phyloP scores from a whole-genome alignment of 2,888 invertebrate species.

The Leptinotarsa juncta region DNA sequence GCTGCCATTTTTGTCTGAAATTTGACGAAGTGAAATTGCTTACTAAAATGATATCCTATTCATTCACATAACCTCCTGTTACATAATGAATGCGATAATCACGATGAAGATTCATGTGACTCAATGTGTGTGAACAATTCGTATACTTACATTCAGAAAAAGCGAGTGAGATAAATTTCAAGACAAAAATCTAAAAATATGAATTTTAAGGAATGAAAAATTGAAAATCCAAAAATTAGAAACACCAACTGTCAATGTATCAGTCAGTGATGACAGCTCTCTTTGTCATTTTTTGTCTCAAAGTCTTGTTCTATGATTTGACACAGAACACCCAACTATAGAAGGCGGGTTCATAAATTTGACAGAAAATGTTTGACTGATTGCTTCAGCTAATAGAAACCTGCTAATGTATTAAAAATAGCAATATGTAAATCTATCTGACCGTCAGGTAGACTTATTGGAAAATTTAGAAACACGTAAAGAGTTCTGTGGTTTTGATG shows the following conservation, averaged over 20 bases:
- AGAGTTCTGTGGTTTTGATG: too few species aligned
- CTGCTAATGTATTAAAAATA: too few species aligned
- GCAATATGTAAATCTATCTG: too few species aligned
- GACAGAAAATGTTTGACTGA: too few species aligned
- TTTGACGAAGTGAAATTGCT: neutral
- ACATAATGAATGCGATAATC: neutral
- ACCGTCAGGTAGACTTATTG: too few species aligned
- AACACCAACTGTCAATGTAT: neutral
- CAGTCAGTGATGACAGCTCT: too few species aligned
- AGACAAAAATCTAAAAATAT: neutral
- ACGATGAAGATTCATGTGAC: neutral
- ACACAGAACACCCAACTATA: too few species aligned
- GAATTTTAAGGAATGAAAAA: conserved; percentile 8
- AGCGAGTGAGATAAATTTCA: neutral
- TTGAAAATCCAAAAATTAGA: conserved; percentile 1
- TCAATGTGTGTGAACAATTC: neutral
- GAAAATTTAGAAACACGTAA: too few species aligned
- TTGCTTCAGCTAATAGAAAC: too few species aligned
- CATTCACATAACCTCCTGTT: conserved; percentile 6
- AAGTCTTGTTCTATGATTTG: too few species aligned
- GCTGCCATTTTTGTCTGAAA: conserved; percentile 60
- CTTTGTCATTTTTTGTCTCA: too few species aligned
- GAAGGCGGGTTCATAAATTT: too few species aligned
- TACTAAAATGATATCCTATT: neutral
- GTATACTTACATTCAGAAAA: neutral